These are phyloP conservation scores for Himantopus leucocephalus DNA, from an alignment of 2,113 vertebrate species.

Conservation along the genomic window DNA sequence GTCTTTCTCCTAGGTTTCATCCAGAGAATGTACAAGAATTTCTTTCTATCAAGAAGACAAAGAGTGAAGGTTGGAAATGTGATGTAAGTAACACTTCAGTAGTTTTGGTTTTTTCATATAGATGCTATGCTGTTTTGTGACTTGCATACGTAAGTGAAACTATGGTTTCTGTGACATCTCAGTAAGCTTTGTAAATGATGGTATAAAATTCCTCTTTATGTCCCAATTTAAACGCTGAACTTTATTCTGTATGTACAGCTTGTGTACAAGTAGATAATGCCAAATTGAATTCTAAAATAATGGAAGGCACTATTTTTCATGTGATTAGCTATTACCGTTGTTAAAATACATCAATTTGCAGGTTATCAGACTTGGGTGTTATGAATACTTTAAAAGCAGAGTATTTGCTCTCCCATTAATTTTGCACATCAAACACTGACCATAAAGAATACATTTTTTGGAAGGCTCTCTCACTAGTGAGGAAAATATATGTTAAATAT, in stretches of 20 bases:
- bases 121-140: not conserved
- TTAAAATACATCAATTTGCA: not conserved
- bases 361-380: not conserved
- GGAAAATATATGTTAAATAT: not conserved
- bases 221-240: not conserved
- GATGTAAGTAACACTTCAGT: constrained; percentile 80
- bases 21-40: constrained; percentile 94
- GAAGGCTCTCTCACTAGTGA: not conserved
- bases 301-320: not conserved
- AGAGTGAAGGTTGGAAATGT: constrained; percentile 97
- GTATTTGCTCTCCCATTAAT: not conserved
- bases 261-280: not conserved
- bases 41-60: constrained; percentile 88
- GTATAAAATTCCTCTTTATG: not conserved
- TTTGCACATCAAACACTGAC: not conserved
- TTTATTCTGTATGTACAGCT: not conserved
- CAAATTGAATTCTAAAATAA: not conserved
- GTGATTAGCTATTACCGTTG: not conserved
- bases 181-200: not conserved
- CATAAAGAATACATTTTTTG: not conserved
- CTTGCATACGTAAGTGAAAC: not conserved
- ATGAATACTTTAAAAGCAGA: not conserved
- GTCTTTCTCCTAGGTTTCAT: constrained; percentile 85
- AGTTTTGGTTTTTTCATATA: not conserved
- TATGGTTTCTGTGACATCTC: not conserved